Evolutionary conservation across 2,113 vertebrate genomes (phyloP), one percentile per base, ranked within the genome.

Genomic region (Psittacara wagleri): DNA sequence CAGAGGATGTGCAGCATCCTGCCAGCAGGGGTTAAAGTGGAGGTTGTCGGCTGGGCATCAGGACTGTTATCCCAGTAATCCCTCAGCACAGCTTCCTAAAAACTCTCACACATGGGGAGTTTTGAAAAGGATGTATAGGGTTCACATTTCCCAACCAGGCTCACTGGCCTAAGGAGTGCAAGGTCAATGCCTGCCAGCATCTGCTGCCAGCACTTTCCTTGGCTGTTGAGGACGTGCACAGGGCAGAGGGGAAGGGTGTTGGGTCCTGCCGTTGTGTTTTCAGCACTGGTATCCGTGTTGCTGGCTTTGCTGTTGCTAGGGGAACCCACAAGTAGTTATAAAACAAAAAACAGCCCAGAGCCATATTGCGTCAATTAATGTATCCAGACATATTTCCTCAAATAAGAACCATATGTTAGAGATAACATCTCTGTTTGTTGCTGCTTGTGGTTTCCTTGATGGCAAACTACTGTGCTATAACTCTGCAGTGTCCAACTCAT

Each of bases 371-470:
- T 64, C 86, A 54, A 63, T 79, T 13, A 43, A 14, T 7, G 10
- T 25, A 16, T 25, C 83, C 91, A 88, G 86, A 46, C 37, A 15
- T 35, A 41, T 48, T 77, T 54, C 86, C 73, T 51, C 27, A 81
- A 52, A 74, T 13, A 8, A 25, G 49, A 91, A 69, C 61, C 91
- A 64, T 31, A 41, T 76, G 83, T 20, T 19, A 7, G 23, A 83
- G 91, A 85, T 41, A 96, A 76, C 43, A 83, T 78, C 94, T 57
- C 37, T 31, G 35, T 28, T 66, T 51, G 67, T 20, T 83, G 61
- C 61, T 31, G 61, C 68, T 31, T 59, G 87, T 0, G 20, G 93
- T 88, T 96, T 96, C 94, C 93, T 67, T 49, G 84, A 90, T 86
- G 83, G 86, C 92, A 88, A 75, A 39, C 83, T 61, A 43, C 83